A percentile compares a stretch with the other conserved stretches of the same genome.
Evolutionary conservation across 2,113 vertebrate species (phyloP).

Genomic region (Riparia riparia): DNA sequence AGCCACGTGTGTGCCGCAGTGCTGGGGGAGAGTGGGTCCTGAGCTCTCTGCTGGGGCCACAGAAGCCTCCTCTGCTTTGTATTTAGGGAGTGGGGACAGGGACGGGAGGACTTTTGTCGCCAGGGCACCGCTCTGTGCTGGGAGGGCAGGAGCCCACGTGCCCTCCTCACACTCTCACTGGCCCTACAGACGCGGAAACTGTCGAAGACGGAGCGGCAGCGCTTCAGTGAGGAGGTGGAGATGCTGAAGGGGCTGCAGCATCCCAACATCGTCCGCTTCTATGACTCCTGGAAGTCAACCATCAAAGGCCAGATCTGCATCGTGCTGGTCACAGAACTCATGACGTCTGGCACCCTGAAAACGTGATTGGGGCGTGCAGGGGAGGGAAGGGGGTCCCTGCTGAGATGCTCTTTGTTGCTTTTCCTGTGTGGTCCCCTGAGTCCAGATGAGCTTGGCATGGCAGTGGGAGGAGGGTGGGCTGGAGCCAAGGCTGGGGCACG

Average conservation of each 20-base stretch:
- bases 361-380: conserved; percentile 74
- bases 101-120: fast-evolving
- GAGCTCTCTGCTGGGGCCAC: fast-evolving
- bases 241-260: conserved; percentile 96
- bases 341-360: conserved; percentile 96
- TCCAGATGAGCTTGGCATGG: fast-evolving
- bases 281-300: conserved; percentile 91
- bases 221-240: conserved; percentile 93
- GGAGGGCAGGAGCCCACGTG: fast-evolving
- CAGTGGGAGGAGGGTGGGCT: background rate
- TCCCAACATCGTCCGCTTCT: conserved; percentile 97
- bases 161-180: background rate
- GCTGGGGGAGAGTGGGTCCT: background rate
- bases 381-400: fast-evolving
- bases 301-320: conserved; percentile 89
- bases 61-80: background rate
- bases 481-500: fast-evolving
- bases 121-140: background rate
- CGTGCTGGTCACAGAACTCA: conserved; percentile 93
- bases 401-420: fast-evolving
- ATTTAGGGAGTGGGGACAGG: fast-evolving
- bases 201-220: conserved; percentile 85
- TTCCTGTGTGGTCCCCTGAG: background rate
- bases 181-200: conserved; percentile 85
- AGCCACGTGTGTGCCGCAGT: fast-evolving